These are phyloP conservation scores for Sebastes miniatus DNA, from an alignment of 2,797 vertebrate species.

Conservation along the genomic window DNA sequence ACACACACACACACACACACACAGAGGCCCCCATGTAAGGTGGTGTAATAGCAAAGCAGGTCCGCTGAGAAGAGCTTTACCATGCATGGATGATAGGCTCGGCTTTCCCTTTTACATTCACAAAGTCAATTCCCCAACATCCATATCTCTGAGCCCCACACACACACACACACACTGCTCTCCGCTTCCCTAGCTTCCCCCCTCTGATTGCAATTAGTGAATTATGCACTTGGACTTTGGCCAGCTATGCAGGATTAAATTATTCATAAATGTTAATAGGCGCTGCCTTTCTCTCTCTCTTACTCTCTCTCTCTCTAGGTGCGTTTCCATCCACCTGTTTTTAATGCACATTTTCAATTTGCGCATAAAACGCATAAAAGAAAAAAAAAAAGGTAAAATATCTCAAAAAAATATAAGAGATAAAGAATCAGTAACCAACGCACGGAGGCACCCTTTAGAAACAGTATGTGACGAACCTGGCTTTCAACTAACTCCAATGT, in stretches of 20 bases:
- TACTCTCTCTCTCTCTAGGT: not conserved
- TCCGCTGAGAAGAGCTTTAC: constrained; percentile 53
- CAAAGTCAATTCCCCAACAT: constrained; percentile 56
- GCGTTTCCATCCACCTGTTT: not conserved
- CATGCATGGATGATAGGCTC: constrained; percentile 55
- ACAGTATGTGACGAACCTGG: no score
- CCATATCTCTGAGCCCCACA: constrained; percentile 42
- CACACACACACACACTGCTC: constrained; percentile 21
- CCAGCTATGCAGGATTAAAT: constrained; percentile 79
- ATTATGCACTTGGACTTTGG: constrained; percentile 81
- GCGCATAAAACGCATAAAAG: not conserved
- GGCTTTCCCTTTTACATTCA: constrained; percentile 48
- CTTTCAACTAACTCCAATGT: no score
- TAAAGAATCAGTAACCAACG: no score
- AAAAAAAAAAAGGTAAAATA: not conserved
- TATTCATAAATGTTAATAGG: constrained; percentile 82
- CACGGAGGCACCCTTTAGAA: no score
- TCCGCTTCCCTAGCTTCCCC: constrained; percentile 58
- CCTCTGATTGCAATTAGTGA: constrained; percentile 82
- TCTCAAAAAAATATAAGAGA: not conserved
- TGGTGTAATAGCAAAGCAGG: constrained; percentile 55
- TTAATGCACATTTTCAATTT: not conserved
- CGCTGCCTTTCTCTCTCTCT: constrained; percentile 18
- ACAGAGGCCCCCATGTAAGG: constrained; percentile 2
- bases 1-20: not conserved